These are phyloP conservation scores for Icerya purchasi DNA, from an alignment of 2,888 invertebrate genomes.

Conservation along the genomic window DNA sequence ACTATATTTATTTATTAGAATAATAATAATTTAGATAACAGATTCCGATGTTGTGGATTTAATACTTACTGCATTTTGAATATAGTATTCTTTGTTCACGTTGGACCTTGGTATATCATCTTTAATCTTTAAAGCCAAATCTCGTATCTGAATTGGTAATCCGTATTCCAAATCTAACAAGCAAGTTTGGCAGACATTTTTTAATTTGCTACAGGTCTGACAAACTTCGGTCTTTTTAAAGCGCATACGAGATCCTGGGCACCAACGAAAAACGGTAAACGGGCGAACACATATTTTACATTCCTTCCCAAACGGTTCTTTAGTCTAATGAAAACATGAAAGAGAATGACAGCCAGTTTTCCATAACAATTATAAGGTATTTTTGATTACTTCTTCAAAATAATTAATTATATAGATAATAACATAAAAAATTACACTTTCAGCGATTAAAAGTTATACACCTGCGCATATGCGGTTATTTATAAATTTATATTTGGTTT, in stretches of 20 bases:
- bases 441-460: no score
- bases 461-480: not conserved
- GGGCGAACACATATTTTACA: conserved; percentile 88
- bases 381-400: no score
- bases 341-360: no score
- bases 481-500: no score
- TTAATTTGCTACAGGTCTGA: conserved; percentile 81
- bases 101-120: conserved; percentile 82
- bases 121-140: conserved; percentile 70
- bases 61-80: conserved; percentile 58
- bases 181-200: conserved; percentile 93
- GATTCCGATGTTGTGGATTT: no score
- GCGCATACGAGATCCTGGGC: conserved; percentile 83
- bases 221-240: conserved; percentile 94
- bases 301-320: conserved; percentile 84
- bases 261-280: conserved; percentile 91
- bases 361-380: no score
- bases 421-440: no score
- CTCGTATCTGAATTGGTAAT: conserved; percentile 44
- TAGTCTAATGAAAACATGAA: conserved; percentile 52
- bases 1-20: no score
- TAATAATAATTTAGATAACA: no score
- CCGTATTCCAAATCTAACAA: conserved; percentile 83
- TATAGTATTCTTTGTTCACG: conserved; percentile 85
- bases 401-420: no score